These are phyloP conservation scores for Rhynchopsitta pachyrhyncha DNA, from an alignment of 2,113 vertebrate genomes.

Conservation along the genomic window DNA sequence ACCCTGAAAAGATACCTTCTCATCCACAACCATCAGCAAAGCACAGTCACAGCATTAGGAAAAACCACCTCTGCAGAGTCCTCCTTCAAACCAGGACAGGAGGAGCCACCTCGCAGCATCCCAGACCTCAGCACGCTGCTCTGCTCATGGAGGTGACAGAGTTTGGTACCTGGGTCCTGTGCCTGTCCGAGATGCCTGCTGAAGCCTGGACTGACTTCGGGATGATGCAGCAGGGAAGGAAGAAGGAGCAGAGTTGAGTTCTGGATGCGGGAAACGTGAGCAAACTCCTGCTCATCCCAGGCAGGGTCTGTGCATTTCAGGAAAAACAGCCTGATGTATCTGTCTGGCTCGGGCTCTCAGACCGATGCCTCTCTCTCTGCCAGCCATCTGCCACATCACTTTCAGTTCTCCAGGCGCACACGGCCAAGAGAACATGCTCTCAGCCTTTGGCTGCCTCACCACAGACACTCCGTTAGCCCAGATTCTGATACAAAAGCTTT, in stretches of 20 bases:
- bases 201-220: background rate
- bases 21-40: background rate
- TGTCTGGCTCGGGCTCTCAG: background rate
- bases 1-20: background rate
- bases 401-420: background rate
- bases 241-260: background rate
- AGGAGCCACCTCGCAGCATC: background rate
- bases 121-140: background rate
- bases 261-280: background rate
- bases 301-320: constrained; percentile 13
- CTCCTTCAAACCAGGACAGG: background rate
- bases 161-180: background rate
- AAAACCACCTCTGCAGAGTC: background rate
- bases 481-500: background rate
- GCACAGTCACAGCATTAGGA: background rate
- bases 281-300: background rate
- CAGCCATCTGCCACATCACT: constrained; percentile 53
- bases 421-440: background rate
- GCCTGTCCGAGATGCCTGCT: background rate
- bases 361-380: background rate
- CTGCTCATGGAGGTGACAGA: fast-evolving
- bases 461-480: background rate
- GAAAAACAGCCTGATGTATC: constrained; percentile 12
- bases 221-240: background rate
- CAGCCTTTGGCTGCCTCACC: background rate